Base-by-base conservation (phyloP, 2,113 vertebrate species). In the Ammodytes dubius region DNA sequence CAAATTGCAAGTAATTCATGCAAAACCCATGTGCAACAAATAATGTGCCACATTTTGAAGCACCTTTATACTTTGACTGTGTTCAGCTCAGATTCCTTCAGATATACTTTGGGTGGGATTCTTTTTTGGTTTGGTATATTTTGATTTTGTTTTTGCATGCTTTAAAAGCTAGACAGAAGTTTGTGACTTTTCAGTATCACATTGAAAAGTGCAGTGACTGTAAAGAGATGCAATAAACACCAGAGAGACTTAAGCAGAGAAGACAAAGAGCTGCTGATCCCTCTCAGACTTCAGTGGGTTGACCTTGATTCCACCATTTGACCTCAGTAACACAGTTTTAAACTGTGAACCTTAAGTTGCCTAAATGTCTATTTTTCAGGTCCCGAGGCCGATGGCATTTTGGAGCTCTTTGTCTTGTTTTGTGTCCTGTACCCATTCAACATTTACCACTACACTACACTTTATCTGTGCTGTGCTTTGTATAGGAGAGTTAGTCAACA, bases 381-480 rank as follows among this genome's bases (percentile, higher is more conserved):
- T 67, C 61, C 72, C 68, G 58, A 40, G 47, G 35, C 61, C 0
- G 14, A 76, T 58, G 60, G 56, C 35, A 64, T 54, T 80, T 43
- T 79, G 70, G 54, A 85, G 73, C 64, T 81, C 58, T 61, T 52
- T 17, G 45, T 82, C 37, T 82, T 4, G 17, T 75, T 84, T 19
- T 64, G 19, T 88, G 61, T 80, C 63, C 71, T 78, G 69, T 72
- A 57, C 66, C 82, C 72, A 13, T 76, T 66, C 37, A 64, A 65
- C 52, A 73, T 70, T 70, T 54, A 77, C 74, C 78, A 74, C 79
- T 76, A 78, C 78, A 83, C 87, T 87, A 89, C 46, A 88, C 73
- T 87, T 74, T 74, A 77, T 81, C 74, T 74, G 79, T 88, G 78
- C 85, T 88, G 83, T 90, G 87, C 78, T 85, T 83, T 79, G 73